Evolutionary conservation across 2,797 vertebrate genomes (phyloP).

Genomic region (Spea hammondii): DNA sequence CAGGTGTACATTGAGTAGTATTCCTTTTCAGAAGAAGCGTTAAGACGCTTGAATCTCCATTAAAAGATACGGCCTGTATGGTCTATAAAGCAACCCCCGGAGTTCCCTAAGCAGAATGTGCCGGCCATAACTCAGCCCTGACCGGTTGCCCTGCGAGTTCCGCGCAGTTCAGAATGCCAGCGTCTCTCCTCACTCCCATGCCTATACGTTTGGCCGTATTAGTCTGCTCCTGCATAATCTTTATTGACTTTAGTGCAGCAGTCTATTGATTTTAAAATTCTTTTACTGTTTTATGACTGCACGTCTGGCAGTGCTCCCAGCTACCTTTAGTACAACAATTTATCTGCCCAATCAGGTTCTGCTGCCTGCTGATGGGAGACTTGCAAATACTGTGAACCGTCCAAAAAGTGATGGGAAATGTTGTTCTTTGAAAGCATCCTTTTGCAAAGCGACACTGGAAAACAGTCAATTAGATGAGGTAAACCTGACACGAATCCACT

Average conservation of each 20-base stretch:
- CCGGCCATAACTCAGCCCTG: conserved; percentile 43
- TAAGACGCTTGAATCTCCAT: background rate
- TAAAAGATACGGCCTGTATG: conserved; percentile 3
- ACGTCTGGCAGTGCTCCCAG: conserved; percentile 48
- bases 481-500: background rate
- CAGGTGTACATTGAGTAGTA: too few relatives aligned
- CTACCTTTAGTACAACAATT: conserved; percentile 43
- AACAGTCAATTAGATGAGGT: background rate
- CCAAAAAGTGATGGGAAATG: background rate
- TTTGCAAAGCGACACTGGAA: background rate
- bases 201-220: conserved; percentile 39
- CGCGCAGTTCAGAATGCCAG: conserved; percentile 49
- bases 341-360: conserved; percentile 47
- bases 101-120: conserved; percentile 3
- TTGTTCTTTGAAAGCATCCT: conserved; percentile 46
- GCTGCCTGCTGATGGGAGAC: conserved; percentile 23
- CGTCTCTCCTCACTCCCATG: conserved; percentile 33
- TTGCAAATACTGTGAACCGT: conserved; percentile 12
- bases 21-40: background rate
- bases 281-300: conserved; percentile 51
- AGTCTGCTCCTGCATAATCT: conserved; percentile 53
- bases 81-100: background rate
- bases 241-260: conserved; percentile 53
- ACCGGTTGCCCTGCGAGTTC: conserved; percentile 40
- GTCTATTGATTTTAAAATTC: conserved; percentile 54